A percentile compares a stretch with the other conserved stretches of the same genome.
phyloP scores from a whole-genome alignment of 2,888 invertebrate species.

The Campoplex capitator region DNA sequence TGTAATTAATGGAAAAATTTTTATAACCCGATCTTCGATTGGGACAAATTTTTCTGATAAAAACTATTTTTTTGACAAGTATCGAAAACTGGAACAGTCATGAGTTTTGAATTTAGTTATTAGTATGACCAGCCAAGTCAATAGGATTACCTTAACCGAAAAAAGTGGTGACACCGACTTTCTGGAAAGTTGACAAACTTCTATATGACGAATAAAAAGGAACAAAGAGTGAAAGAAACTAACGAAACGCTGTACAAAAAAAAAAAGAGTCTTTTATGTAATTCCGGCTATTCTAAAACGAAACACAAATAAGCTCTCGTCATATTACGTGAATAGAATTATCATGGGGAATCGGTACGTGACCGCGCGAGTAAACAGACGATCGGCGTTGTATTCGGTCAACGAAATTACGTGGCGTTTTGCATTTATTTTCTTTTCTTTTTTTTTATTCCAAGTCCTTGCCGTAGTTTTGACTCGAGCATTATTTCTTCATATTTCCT shows the following conservation, averaged over 20 bases:
- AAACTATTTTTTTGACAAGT: too few species aligned
- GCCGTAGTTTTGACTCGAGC: neutral
- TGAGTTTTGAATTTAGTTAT: too few species aligned
- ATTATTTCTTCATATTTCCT: neutral
- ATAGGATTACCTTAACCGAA: neutral
- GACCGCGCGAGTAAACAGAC: slow-evolving; percentile 62
- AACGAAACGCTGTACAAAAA: slow-evolving; percentile 35
- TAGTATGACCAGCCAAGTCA: too few species aligned
- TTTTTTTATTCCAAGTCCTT: neutral
- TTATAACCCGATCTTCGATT: too few species aligned
- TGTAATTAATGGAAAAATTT: too few species aligned
- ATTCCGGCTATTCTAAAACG: slow-evolving; percentile 49
- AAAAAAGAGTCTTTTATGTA: slow-evolving; percentile 57
- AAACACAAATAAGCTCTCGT: slow-evolving; percentile 59
- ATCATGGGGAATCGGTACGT: slow-evolving; percentile 54
- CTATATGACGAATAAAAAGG: neutral
- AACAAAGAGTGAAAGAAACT: slow-evolving; percentile 19
- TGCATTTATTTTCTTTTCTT: neutral
- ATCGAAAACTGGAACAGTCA: too few species aligned
- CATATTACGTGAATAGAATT: slow-evolving; percentile 65
- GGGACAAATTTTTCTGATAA: too few species aligned
- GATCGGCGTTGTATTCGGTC: slow-evolving; percentile 40
- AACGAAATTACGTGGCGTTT: slow-evolving; percentile 48
- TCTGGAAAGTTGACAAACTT: slow-evolving; percentile 16
- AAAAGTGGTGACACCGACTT: slow-evolving; percentile 16